Base-by-base conservation (phyloP, 2,888 invertebrate genomes). In the Tenthredo amoena region DNA sequence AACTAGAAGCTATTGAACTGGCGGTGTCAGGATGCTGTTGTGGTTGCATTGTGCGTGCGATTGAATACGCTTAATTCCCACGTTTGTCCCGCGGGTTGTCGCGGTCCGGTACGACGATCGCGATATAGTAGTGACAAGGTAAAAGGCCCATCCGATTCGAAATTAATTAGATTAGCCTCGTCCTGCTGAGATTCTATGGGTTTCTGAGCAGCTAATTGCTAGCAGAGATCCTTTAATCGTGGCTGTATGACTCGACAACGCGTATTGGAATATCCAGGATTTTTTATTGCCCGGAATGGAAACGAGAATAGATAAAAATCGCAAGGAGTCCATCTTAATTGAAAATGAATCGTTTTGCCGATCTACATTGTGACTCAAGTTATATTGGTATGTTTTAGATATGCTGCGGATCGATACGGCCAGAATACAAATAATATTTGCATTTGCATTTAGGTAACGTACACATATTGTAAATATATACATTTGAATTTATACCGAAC, bases 41-140 rank as follows among this genome's bases (percentile, higher is more conserved):
- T 40, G 1, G 18, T 62, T 31, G 62, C 81, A 81, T 81, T 81
- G 40, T 81, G 21, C 37, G 58, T 62, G 15, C 81, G 62, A 81
- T 81, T 81, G 58, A 81, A 81, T 81, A 81, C 62, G 10, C 26
- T 81, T 62, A 81, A 81, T 81, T 81, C 40, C 58, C 37, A 62
- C 81, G 81, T 58, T 77, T 77, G 77, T 74, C 40, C 37, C 31
- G 50, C 77, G 31, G 15, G 34, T 77, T 47, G 55, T 77, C 77
- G 34, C 55, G 0, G 50, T 31, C 18, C 50, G 31, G 31, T 50
- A 77, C 34, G 55, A 55, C 26, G 55, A 50, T 55, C 77, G 77
- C 77, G 55, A 55, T 77, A 34, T 77, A 77, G 77, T 55, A 47
- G 55, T 31, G 77, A 77, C 77, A 55, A 18, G 77, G 47, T 77